These are phyloP conservation scores for Allenopithecus nigroviridis DNA, from an alignment of 2,797 vertebrate genomes.

Conservation along the genomic window DNA sequence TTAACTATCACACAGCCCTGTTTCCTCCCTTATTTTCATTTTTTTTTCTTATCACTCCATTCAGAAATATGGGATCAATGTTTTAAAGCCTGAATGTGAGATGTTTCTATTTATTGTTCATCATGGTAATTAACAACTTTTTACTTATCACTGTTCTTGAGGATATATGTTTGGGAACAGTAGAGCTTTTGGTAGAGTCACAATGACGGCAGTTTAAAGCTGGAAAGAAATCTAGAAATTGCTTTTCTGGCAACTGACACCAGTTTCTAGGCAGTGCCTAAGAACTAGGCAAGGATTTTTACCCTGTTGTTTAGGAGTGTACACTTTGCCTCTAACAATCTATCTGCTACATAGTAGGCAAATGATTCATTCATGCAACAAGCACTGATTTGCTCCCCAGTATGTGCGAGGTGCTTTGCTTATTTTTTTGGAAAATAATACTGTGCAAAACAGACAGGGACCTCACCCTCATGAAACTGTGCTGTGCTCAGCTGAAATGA, in stretches of 20 bases:
- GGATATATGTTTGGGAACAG: background rate
- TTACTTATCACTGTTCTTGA: background rate
- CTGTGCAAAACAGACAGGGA: background rate
- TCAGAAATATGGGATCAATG: conserved; percentile 20
- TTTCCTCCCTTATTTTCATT: background rate
- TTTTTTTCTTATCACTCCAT: background rate
- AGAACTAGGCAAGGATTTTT: background rate
- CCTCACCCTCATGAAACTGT: background rate
- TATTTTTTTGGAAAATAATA: conserved; percentile 16
- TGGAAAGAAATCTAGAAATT: background rate
- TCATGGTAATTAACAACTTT: background rate
- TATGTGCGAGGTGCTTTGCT: background rate
- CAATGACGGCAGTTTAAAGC: background rate
- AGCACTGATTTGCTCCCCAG: background rate
- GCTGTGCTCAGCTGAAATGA: background rate
- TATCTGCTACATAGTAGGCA: background rate
- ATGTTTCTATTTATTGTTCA: conserved; percentile 33
- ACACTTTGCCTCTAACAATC: background rate
- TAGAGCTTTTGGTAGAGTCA: background rate
- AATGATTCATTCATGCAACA: background rate
- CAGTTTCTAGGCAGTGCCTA: background rate
- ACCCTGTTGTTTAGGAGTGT: background rate
- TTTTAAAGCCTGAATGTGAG: conserved; percentile 1
- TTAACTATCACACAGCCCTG: background rate
- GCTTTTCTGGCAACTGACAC: background rate